Base-by-base conservation (phyloP, 2,797 vertebrate genomes). In the Malurus splendens region DNA sequence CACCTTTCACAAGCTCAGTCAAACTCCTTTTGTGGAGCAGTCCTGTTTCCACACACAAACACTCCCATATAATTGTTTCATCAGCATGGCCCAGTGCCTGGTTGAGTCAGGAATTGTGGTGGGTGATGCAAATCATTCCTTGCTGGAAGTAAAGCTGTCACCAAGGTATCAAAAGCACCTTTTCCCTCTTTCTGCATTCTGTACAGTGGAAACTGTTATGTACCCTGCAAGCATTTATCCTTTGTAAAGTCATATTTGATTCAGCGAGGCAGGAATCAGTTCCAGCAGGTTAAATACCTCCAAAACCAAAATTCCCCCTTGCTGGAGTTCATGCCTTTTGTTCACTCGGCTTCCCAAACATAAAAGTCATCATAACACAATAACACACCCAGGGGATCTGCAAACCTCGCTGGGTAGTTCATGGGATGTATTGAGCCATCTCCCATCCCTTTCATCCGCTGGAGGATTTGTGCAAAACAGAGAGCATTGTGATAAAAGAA, bases 271-370 rank as follows among this genome's bases (percentile, higher is more conserved):
- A 51, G 36, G n/a, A 83, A 90, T 12, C 73, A 62, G 38, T 90
- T 93, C 68, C 72, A 82, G 74, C 36, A 87, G 73, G 76, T 90
- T 90, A 90, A 94, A 74, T 70, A 81, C 38, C 73, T 87, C 65
- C 72, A 87, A 86, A 92, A 48, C 39, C 82, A 79, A 91, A 50
- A 44, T 48, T 79, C 24, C 14, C 10, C 44, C 42, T 79, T 85
- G 41, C 75, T 89, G 48, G 39, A 84, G 57, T 56, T 90, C 74
- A 36, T 20, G 24, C 1, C 2, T 54, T 79, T 66, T 44, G 38
- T 81, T 90, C 73, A 41, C 47, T 66, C 66, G 67, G 33, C 56
- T 90, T 94, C 89, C 68, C 78, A 91, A 91, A 85, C 48, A 81
- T 68, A 81, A 90, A 93, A 76, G 70, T 62, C 54, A 94, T 85